Evolutionary conservation across 2,113 vertebrate genomes (phyloP), one percentile per base, ranked within the genome.

Genomic region (Petromus typicus): DNA sequence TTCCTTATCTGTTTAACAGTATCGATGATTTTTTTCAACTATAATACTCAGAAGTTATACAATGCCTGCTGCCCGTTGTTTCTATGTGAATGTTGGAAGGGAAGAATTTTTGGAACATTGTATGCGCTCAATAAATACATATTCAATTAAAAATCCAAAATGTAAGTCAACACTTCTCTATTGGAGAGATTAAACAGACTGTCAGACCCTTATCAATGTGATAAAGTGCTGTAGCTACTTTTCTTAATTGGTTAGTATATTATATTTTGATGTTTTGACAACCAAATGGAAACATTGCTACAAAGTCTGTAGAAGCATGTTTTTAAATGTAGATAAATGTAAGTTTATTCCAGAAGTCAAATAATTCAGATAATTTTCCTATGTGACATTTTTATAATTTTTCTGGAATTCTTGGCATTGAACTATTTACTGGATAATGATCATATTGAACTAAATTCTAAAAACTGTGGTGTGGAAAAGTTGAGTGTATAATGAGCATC

Each of bases 341-440:
- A 48, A 96, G 32, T 96, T 95, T 95, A 90, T 75, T 96, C 25
- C 56, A 86, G n/a, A 22, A 89, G 56, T 93, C 91, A 89, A 93
- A 61, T 66, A 92, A 90, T 85, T 71, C 59, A 95, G 66, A 89
- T 59, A 13, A 32, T 95, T 95, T 97, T 93, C 32, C 43, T 86
- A 95, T 89, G n/a, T 86, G 56, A 94, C 23, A 57, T 79, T 75
- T 92, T 95, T 86, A 43, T 87, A 61, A 71, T 90, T 82, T 89
- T 84, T 92, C 23, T 37, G 69, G 59, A 14, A 81, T 66, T 91
- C 93, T 89, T 94, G 79, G 37, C 30, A 27, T 83, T 69, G 83
- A 95, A 87, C 34, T 73, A 43, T 45, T 91, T 90, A 75, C 75
- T 91, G 37, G 37, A 17, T 93, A 86, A 64, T 95, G 63, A 84